Evolutionary conservation across 2,888 invertebrate species (phyloP).

Genomic region (Dicyrtomina minuta): DNA sequence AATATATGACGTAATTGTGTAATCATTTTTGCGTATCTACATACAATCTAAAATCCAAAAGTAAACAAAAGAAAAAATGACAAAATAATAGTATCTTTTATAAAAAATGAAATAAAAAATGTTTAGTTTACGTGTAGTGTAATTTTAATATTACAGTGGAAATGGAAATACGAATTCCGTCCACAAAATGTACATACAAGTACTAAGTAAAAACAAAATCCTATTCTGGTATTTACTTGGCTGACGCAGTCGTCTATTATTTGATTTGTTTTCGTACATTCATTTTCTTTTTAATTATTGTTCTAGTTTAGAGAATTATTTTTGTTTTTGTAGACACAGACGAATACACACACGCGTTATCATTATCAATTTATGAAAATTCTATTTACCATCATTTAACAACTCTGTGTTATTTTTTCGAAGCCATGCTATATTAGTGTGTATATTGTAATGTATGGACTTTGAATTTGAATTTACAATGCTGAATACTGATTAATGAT

Average conservation of each 20-base stretch:
- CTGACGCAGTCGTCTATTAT: background rate
- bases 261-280: background rate
- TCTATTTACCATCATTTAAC: too few species aligned
- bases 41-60: too few species aligned
- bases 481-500: background rate
- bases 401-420: constrained; percentile 21
- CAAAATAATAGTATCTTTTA: too few species aligned
- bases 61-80: background rate
- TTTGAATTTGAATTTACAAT: too few species aligned
- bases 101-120: too few species aligned
- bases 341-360: constrained; percentile 1
- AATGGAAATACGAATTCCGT: too few species aligned
- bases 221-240: constrained; percentile 1
- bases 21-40: too few species aligned
- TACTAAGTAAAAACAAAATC: background rate
- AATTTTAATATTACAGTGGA: too few species aligned
- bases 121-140: too few species aligned
- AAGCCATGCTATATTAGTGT: constrained; percentile 13
- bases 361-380: constrained; percentile 11
- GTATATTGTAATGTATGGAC: too few species aligned
- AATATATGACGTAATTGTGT: too few species aligned
- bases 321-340: constrained; percentile 7
- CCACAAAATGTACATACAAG: background rate
- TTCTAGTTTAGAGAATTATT: background rate
- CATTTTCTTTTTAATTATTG: too few species aligned